Percentiles rank a stretch among this genome's conserved stretches.
Evolutionary conservation across 2,113 vertebrate species (phyloP).

Genomic region (Columba janthina): DNA sequence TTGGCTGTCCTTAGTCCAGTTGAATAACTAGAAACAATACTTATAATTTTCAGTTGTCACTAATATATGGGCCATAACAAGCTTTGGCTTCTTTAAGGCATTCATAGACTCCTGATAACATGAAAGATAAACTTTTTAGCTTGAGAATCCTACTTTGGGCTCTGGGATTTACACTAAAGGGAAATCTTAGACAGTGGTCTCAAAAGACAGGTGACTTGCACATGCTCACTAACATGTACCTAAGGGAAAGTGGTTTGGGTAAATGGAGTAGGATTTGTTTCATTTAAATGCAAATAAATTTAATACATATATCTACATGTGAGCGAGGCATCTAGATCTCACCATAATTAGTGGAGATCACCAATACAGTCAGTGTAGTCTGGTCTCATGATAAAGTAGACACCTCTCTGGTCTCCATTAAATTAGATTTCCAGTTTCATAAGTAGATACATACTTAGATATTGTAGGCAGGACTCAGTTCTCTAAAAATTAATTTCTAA

Average conservation of each 20-base stretch:
- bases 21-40: background rate
- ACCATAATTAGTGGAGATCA: background rate
- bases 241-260: background rate
- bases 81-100: background rate
- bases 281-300: background rate
- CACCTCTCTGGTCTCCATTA: background rate
- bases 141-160: background rate
- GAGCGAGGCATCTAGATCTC: background rate
- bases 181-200: background rate
- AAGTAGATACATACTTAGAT: background rate
- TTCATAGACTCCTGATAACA: background rate
- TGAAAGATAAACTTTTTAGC: background rate
- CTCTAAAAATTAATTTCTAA: background rate
- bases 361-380: background rate
- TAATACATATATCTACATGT: fast-evolving
- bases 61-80: background rate
- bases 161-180: background rate
- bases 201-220: background rate
- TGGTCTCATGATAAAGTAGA: background rate
- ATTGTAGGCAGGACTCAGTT: background rate
- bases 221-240: background rate
- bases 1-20: background rate
- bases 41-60: background rate
- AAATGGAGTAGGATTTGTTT: background rate
- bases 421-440: background rate